phyloP scores from a whole-genome alignment of 2,888 invertebrate genomes.

The Parascotia fuliginaria region DNA sequence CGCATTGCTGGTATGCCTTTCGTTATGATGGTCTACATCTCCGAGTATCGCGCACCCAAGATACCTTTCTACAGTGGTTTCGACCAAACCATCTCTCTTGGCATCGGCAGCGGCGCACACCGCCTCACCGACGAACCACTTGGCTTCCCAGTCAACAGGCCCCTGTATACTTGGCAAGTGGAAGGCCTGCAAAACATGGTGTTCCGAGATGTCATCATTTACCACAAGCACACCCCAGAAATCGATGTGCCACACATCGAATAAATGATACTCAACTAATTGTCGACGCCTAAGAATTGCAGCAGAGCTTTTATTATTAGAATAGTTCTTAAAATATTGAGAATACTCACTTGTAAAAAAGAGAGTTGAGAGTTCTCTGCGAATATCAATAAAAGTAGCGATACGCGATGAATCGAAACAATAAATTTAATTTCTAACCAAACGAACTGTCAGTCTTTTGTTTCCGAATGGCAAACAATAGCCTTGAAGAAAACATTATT shows the following conservation, averaged over 20 bases:
- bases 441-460: background rate
- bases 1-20: slow-evolving; percentile 85
- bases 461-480: background rate
- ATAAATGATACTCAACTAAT: slow-evolving; percentile 7
- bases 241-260: slow-evolving; percentile 55
- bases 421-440: too few relatives aligned
- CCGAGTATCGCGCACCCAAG: slow-evolving; percentile 77
- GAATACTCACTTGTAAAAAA: too few relatives aligned
- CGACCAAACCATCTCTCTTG: slow-evolving; percentile 81
- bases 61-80: slow-evolving; percentile 68
- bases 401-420: too few relatives aligned
- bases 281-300: background rate
- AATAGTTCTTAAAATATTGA: too few relatives aligned
- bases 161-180: slow-evolving; percentile 68
- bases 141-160: slow-evolving; percentile 86
- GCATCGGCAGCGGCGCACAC: slow-evolving; percentile 75
- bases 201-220: slow-evolving; percentile 80
- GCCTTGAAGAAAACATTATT: background rate
- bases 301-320: background rate
- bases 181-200: slow-evolving; percentile 74
- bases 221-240: slow-evolving; percentile 79
- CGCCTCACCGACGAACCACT: slow-evolving; percentile 78
- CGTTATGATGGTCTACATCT: slow-evolving; percentile 86
- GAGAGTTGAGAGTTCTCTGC: too few relatives aligned
- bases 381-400: too few relatives aligned